Percentiles rank a stretch among this genome's conserved stretches.
These are phyloP conservation scores for Drosophila sulfurigaster DNA, from an alignment of 1,140 invertebrate species.

Conservation along the genomic window DNA sequence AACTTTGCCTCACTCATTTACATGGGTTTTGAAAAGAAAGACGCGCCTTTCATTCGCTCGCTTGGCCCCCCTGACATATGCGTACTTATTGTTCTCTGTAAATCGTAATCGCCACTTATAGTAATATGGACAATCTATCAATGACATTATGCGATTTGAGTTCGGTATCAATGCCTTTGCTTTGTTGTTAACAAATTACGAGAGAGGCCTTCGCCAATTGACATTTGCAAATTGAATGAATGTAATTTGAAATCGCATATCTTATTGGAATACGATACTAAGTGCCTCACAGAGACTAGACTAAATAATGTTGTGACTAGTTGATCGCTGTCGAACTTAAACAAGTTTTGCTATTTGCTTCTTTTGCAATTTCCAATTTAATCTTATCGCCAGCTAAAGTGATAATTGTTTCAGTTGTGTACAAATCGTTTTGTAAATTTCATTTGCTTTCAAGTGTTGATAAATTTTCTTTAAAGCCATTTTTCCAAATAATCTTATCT, in stretches of 20 bases:
- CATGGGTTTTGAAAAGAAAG: conserved; percentile 58
- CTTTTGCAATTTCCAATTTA: not conserved
- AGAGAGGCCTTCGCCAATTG: conserved; percentile 37
- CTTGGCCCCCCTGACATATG: conserved; percentile 19
- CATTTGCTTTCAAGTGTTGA: conserved; percentile 2
- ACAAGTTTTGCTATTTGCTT: not conserved
- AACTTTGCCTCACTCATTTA: conserved; percentile 70
- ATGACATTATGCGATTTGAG: conserved; percentile 38
- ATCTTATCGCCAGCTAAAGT: not conserved
- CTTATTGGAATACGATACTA: conserved; percentile 5
- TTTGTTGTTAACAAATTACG: conserved; percentile 38
- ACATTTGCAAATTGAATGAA: conserved; percentile 54
- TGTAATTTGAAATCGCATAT: conserved; percentile 51
- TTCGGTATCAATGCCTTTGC: conserved; percentile 32
- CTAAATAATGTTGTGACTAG: not conserved
- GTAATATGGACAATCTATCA: conserved; percentile 42
- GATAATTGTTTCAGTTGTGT: not conserved
- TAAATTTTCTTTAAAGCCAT: conserved; percentile 2
- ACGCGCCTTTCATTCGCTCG: conserved; percentile 60
- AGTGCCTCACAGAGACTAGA: not conserved
- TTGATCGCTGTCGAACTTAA: not conserved
- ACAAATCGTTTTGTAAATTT: not conserved
- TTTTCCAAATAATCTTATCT: conserved; percentile 14
- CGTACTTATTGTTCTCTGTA: conserved; percentile 5
- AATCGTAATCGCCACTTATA: conserved; percentile 31